Evolutionary conservation across 2,113 vertebrate genomes (phyloP), one percentile per base, ranked within the genome.

Genomic region (Phalacrocorax brasilianus): DNA sequence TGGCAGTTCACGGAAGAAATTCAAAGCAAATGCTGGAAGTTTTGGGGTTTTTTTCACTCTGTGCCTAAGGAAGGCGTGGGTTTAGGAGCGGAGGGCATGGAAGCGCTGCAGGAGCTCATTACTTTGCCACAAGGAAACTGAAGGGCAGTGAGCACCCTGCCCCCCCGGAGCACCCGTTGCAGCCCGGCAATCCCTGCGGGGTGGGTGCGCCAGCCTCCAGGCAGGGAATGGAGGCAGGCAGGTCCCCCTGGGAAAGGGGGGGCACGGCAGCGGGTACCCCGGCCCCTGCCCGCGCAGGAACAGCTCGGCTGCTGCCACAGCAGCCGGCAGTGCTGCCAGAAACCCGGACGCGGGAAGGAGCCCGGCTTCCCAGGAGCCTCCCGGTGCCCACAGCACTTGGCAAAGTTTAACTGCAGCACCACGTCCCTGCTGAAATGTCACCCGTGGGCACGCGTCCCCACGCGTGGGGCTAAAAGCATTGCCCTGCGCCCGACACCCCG

Each of bases 391-490:
- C 11, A 9, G 71, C 44, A 2, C 83, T 44, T 50, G 0, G 59
- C 16, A 4, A 74, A 88, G 59, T 70, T 79, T 17, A n/a, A n/a
- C 1, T 11, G 27, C 63, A 55, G 65, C 45, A 49, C 9, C 49
- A 5, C 9, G 21, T 55, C 47, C 52, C 42, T 32, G 35, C 45
- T 18, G 52, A 44, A 61, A 26, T 19, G 75, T 27, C 86, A 62
- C 35, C 3, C 4, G 3, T 0, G 5, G 27, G 55, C 80, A 30
- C 2, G 0, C 0, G 28, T 23, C 76, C 62, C 81, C 4, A 35
- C 26, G 45, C 6, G 0, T 0, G 3, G 59, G 52, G 52, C 44
- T 65, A 7, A 5, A n/a, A 26, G 59, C 19, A 27, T 3, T 5
- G 18, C 44, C 35, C 14, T 14, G 35, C 0, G 7, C 62, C 42